Conservation (phyloP, 1,140 invertebrate genomes). For the Formica selysi region DNA sequence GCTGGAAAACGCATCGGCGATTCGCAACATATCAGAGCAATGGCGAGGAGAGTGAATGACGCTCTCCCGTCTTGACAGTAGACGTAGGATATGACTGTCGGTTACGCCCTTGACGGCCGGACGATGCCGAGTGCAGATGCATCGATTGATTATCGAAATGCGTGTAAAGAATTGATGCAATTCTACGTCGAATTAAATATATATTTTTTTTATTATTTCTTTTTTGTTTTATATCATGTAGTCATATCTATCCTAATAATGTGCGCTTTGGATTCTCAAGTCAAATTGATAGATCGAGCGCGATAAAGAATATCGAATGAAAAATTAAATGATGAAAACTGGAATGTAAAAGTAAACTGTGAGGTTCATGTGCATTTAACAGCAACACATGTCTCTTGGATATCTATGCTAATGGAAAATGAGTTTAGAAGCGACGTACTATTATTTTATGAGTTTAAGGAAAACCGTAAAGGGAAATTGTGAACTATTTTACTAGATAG, state of each 20-base stretch:
- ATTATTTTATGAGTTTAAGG: conserved; percentile 47
- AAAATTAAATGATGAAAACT: neutral
- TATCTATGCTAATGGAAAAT: conserved; percentile 31
- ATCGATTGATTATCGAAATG: neutral
- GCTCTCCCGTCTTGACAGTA: conserved; percentile 67
- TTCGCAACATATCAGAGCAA: conserved; percentile 79
- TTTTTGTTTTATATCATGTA: neutral
- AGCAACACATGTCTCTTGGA: neutral
- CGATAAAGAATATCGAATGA: neutral
- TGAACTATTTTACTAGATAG: neutral
- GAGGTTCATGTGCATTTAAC: conserved; percentile 20
- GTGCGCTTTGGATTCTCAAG: conserved; percentile 26
- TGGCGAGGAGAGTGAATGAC: conserved; percentile 58
- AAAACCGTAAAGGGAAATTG: neutral
- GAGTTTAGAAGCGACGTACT: neutral
- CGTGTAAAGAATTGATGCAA: neutral
- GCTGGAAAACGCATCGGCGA: conserved; percentile 61
- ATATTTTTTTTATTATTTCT: neutral
- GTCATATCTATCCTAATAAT: conserved; percentile 4
- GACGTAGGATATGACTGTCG: conserved; percentile 63
- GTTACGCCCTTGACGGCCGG: conserved; percentile 61
- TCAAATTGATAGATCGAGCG: neutral
- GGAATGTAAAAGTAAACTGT: neutral
- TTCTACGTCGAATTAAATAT: neutral
- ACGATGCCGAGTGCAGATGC: conserved; percentile 60